Percentiles rank a stretch among this genome's conserved stretches.
phyloP scores from a whole-genome alignment of 2,113 vertebrate species.

The Rallus limicola region DNA sequence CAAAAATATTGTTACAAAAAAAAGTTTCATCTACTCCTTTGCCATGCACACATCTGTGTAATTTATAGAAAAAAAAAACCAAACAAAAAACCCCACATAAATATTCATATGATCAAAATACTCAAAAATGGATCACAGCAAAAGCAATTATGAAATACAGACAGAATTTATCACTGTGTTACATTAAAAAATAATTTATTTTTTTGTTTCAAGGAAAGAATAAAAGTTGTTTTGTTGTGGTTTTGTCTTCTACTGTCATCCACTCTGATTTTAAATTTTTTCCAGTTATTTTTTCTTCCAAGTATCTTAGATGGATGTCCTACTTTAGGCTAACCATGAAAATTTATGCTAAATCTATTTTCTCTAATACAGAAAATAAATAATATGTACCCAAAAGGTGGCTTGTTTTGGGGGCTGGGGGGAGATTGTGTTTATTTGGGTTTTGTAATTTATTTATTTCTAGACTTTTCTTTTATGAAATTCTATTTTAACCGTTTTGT shows the following conservation, averaged over 20 bases:
- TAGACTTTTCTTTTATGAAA: background rate
- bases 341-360: background rate
- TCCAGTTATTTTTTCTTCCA: background rate
- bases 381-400: background rate
- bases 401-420: background rate
- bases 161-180: background rate
- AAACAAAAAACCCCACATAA: background rate
- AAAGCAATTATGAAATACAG: background rate
- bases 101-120: background rate
- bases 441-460: background rate
- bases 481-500: background rate
- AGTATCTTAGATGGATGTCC: background rate
- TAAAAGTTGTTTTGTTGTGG: background rate
- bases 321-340: background rate
- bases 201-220: background rate
- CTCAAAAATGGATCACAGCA: background rate
- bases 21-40: background rate
- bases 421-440: too few species aligned
- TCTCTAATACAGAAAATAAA: background rate
- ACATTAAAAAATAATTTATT: background rate
- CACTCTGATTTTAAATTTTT: background rate
- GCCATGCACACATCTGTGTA: accelerated
- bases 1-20: background rate
- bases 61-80: background rate
- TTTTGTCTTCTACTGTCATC: too few species aligned